Evolutionary conservation across 30 jellyfish, hydroid and myxozoan genomes (phyloP).

Genomic region (Hydractinia symbiolongicarpus): DNA sequence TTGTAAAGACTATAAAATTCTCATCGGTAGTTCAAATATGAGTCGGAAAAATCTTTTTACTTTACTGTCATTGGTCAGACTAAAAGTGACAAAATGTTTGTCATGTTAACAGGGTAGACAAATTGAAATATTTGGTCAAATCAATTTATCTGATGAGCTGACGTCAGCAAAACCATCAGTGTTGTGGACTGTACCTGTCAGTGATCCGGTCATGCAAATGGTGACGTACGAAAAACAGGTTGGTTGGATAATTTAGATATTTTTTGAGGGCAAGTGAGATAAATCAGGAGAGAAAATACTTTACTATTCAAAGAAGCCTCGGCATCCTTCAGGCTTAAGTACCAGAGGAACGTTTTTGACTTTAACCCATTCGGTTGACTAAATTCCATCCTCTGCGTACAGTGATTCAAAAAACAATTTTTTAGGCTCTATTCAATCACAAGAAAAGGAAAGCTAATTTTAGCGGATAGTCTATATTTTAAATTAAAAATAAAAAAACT

Average conservation of each 20-base stretch:
- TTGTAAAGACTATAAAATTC: neutral
- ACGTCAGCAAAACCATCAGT: slow-evolving; percentile 27
- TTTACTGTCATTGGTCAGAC: neutral
- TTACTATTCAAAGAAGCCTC: no score
- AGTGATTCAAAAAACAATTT: no score
- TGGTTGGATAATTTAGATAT: neutral
- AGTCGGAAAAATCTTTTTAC: neutral
- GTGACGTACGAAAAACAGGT: slow-evolving; percentile 32
- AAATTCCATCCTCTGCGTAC: no score
- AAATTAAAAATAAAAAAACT: no score
- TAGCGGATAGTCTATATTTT: no score
- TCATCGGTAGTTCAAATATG: neutral
- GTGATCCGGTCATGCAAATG: slow-evolving; percentile 60
- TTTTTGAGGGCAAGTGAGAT: no score
- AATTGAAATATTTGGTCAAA: slow-evolving; percentile 67
- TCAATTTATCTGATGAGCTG: slow-evolving; percentile 8
- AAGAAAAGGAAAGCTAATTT: no score
- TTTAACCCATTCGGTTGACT: no score
- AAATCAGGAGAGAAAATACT: no score
- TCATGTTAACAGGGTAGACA: slow-evolving; percentile 55
- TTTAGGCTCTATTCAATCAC: no score
- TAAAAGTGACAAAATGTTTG: neutral
- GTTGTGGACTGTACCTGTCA: slow-evolving; percentile 50
- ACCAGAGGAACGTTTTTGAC: no score
- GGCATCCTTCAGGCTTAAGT: no score